Percentiles rank a stretch among this genome's conserved stretches.
Evolutionary conservation across 2,888 invertebrate genomes (phyloP).

Genomic region (Onthophagus sagittarius): DNA sequence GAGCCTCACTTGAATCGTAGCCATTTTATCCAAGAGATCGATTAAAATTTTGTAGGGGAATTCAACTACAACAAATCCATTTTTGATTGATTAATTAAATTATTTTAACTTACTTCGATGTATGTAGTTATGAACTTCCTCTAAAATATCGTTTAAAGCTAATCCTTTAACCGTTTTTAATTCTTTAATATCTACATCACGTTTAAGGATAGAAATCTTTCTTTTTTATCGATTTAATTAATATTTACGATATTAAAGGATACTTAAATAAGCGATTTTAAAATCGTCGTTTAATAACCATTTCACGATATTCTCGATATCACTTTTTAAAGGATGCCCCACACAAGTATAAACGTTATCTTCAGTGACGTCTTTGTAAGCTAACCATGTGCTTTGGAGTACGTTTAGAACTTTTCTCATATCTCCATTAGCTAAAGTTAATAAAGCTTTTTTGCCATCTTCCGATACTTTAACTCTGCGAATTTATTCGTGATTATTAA

Average conservation of each 20-base stretch:
- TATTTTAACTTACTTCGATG: constrained; percentile 70
- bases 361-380: constrained; percentile 84
- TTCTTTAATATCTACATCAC: constrained; percentile 65
- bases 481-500: constrained; percentile 22
- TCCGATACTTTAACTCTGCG: constrained; percentile 76
- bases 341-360: constrained; percentile 93
- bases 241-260: no score
- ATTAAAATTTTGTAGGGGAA: constrained; percentile 77
- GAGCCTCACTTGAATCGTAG: constrained; percentile 84
- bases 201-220: background rate
- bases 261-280: constrained; percentile 72
- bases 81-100: constrained; percentile 12
- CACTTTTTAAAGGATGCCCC: constrained; percentile 88
- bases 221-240: no score
- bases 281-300: constrained; percentile 81
- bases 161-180: constrained; percentile 86
- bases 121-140: constrained; percentile 81
- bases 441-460: constrained; percentile 84
- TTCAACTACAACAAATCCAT: constrained; percentile 65
- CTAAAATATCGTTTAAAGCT: constrained; percentile 88
- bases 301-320: constrained; percentile 84
- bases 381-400: constrained; percentile 93
- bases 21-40: constrained; percentile 78
- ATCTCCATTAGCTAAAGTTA: constrained; percentile 90
- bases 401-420: constrained; percentile 98